A percentile compares a stretch with the other conserved stretches of the same genome.
Evolutionary conservation across 1,140 invertebrate genomes (phyloP).

Genomic region (Heliothis subflexa): DNA sequence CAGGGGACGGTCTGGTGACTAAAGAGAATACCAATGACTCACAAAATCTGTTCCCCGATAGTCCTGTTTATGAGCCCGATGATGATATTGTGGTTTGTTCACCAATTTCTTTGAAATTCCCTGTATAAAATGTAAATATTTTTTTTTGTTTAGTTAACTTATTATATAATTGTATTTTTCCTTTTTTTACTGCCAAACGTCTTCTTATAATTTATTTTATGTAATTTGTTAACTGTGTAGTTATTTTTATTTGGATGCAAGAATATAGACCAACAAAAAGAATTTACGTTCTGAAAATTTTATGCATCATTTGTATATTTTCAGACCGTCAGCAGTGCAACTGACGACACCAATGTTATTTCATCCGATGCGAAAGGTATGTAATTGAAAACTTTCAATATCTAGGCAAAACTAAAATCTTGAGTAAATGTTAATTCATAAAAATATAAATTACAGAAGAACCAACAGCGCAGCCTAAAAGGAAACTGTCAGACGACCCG

Average conservation of each 20-base stretch:
- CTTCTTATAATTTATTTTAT: neutral
- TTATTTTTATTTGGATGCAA: too few species aligned
- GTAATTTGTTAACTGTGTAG: neutral
- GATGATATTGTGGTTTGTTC: constrained; percentile 56
- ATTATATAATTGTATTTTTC: neutral
- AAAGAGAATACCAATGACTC: constrained; percentile 58
- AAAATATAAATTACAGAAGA: constrained; percentile 46
- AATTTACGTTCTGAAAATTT: neutral
- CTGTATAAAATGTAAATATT: neutral
- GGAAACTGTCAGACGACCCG: constrained; percentile 72
- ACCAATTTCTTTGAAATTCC: neutral
- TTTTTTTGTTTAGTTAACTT: neutral
- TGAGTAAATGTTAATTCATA: neutral
- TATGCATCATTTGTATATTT: neutral
- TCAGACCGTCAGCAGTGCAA: constrained; percentile 35
- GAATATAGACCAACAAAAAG: too few species aligned
- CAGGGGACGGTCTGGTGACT: constrained; percentile 22
- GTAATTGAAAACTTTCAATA: neutral
- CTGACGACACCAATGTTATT: neutral
- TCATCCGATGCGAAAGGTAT: constrained; percentile 45
- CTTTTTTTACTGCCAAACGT: neutral
- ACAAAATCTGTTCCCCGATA: constrained; percentile 71
- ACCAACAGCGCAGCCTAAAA: constrained; percentile 53
- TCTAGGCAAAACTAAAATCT: neutral
- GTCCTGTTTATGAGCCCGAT: constrained; percentile 78